phyloP scores from a whole-genome alignment of 2,888 invertebrate species.

The Anoplius nigerrimus region DNA sequence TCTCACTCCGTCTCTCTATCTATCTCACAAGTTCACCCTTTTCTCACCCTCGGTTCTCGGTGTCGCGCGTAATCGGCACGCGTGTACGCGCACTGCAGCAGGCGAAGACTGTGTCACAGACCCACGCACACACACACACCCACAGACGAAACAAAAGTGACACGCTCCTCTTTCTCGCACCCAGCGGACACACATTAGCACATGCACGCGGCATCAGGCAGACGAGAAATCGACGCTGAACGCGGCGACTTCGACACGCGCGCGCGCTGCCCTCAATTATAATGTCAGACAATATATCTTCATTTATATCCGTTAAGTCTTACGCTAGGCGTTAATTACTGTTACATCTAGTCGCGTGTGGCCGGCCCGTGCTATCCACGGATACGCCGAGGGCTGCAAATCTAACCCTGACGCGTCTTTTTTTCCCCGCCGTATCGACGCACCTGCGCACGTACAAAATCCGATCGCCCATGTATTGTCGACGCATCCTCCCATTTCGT shows the following conservation, averaged over 20 bases:
- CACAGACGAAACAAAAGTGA: background rate
- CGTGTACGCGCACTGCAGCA: slow-evolving; percentile 15
- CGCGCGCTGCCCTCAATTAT: slow-evolving; percentile 32
- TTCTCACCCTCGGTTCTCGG: background rate
- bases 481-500: background rate
- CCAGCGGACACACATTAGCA: slow-evolving; percentile 13
- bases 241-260: slow-evolving; percentile 3
- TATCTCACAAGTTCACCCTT: slow-evolving; percentile 16
- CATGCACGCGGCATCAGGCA: slow-evolving; percentile 17
- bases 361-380: slow-evolving; percentile 73
- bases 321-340: slow-evolving; percentile 70
- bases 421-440: slow-evolving; percentile 17
- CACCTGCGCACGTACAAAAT: slow-evolving; percentile 39
- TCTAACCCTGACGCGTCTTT: background rate
- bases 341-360: slow-evolving; percentile 72
- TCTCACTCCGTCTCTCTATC: slow-evolving; percentile 17
- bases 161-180: slow-evolving; percentile 2
- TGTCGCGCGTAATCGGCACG: slow-evolving; percentile 7
- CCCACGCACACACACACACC: too few species aligned
- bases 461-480: too few species aligned
- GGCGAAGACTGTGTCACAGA: too few species aligned
- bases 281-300: slow-evolving; percentile 62
- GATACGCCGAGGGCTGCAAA: slow-evolving; percentile 38
- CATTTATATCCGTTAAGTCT: slow-evolving; percentile 62
- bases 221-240: slow-evolving; percentile 29